Base-by-base conservation (phyloP, 2,888 invertebrate genomes). In the Julus scandinavius region DNA sequence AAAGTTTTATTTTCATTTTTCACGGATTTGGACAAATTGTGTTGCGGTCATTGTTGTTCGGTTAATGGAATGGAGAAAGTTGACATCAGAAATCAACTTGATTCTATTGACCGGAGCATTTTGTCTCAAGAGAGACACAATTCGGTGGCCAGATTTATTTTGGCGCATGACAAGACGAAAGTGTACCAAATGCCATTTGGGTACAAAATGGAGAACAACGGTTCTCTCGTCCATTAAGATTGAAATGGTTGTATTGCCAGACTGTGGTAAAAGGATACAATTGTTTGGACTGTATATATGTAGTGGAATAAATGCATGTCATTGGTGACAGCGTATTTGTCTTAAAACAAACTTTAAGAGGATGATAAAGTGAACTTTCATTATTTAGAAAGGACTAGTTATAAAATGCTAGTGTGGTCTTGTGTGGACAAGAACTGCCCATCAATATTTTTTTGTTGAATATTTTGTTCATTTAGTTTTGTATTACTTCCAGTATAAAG, bases 41-140 rank as follows among this genome's bases (percentile, higher is more conserved):
- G 58, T 63, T 63, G n/a, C 13, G 58, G 58, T 63, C 58, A n/a
- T 63, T 63, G 58, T 63, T 63, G 58, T n/a, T n/a, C 58, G n/a
- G 4, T n/a, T 63, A 63, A 63, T 63, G 58, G 58, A 63, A 63
- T 4, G 17, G 3, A 63, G 58, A n/a, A 3, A 13, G 58, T 63
- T 63, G 58, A 63, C 58, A 63, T 63, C 58, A 63, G 58, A 63
- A 63, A 63, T 63, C 58, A 63, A 63, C n/a, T 63, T 63, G n/a
- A 63, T 20, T 63, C 58, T n/a, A 63, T 63, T 63, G 58, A n/a
- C 58, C n/a, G 58, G n/a, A n/a, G n/a, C 58, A 63, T 63, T 63
- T 63, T 17, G 58, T 63, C 58, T n/a, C 58, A 17, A 63, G 58
- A 63, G 58, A 63, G 54, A 11, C n/a, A n/a, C n/a, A 63, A 63